phyloP scores from a whole-genome alignment of 2,797 vertebrate genomes.

The Cossypha niveicapilla region DNA sequence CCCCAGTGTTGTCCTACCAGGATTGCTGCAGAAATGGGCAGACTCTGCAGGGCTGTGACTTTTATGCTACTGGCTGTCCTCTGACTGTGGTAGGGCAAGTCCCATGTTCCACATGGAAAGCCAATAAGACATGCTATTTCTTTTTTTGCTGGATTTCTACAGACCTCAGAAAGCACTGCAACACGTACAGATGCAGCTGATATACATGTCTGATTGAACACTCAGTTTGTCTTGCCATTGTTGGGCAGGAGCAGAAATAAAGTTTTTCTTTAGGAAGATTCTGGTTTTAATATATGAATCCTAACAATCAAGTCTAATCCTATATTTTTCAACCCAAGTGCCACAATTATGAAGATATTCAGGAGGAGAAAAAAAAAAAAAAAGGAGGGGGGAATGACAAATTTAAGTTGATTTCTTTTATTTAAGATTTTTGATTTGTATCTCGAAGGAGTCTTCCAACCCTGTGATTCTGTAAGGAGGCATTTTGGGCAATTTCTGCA shows the following conservation, averaged over 20 bases:
- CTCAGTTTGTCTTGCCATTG: not conserved
- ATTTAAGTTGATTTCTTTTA: not conserved
- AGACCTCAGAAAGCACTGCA: not conserved
- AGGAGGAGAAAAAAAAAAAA: not conserved
- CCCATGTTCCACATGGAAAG: fast-evolving
- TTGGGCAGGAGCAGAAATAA: not conserved
- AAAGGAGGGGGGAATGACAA: not conserved
- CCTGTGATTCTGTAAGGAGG: not conserved
- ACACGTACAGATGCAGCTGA: not conserved
- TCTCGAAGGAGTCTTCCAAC: too few species aligned
- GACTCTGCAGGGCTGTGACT: not conserved
- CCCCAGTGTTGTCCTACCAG: not conserved
- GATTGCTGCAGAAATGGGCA: not conserved
- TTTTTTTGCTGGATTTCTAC: not conserved
- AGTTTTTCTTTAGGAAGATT: not conserved
- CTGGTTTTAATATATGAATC: not conserved
- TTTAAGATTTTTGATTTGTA: not conserved
- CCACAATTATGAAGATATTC: not conserved
- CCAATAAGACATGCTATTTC: not conserved
- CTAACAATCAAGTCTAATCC: not conserved
- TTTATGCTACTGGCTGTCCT: not conserved
- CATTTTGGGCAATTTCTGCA: not conserved
- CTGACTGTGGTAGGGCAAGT: too few species aligned
- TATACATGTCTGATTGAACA: fast-evolving
- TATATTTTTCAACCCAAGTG: not conserved